These are phyloP conservation scores for Sylvilagus floridanus DNA, from an alignment of 2,797 vertebrate genomes.

Conservation along the genomic window DNA sequence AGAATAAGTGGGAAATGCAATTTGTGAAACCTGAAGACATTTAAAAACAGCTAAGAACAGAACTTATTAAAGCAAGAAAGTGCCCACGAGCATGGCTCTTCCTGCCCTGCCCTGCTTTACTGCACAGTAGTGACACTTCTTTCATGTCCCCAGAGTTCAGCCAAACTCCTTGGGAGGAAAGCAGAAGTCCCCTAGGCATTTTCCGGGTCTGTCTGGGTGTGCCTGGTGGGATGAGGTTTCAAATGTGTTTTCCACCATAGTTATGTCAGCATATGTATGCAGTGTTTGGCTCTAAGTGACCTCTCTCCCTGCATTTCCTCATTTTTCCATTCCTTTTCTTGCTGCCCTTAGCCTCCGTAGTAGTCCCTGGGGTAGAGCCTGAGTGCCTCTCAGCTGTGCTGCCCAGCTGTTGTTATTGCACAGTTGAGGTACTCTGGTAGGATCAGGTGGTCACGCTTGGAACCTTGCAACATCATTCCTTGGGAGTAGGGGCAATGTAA, in stretches of 20 bases:
- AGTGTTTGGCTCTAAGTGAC: background rate
- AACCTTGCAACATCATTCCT: slow-evolving; percentile 46
- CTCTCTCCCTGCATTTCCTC: slow-evolving; percentile 48
- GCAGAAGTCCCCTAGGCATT: background rate
- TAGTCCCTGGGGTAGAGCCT: background rate
- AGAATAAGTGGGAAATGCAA: background rate
- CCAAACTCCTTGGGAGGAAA: background rate
- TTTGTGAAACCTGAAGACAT: slow-evolving; percentile 32
- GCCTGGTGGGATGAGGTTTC: background rate
- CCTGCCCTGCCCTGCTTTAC: background rate
- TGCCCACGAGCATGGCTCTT: background rate
- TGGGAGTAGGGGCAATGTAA: background rate
- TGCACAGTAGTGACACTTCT: background rate
- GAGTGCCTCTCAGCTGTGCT: slow-evolving; percentile 59
- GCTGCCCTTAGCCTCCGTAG: background rate
- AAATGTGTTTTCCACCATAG: slow-evolving; percentile 4
- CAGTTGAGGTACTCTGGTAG: background rate
- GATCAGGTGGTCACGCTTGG: slow-evolving; percentile 23
- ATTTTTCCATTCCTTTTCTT: slow-evolving; percentile 55
- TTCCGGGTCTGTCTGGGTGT: background rate
- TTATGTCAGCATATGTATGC: slow-evolving; percentile 27
- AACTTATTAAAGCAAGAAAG: slow-evolving; percentile 5
- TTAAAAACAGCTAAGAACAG: slow-evolving; percentile 44
- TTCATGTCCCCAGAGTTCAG: background rate
- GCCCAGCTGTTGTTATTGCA: background rate